phyloP scores from a whole-genome alignment of 2,113 vertebrate species.

The Chloropsis cyanopogon region DNA sequence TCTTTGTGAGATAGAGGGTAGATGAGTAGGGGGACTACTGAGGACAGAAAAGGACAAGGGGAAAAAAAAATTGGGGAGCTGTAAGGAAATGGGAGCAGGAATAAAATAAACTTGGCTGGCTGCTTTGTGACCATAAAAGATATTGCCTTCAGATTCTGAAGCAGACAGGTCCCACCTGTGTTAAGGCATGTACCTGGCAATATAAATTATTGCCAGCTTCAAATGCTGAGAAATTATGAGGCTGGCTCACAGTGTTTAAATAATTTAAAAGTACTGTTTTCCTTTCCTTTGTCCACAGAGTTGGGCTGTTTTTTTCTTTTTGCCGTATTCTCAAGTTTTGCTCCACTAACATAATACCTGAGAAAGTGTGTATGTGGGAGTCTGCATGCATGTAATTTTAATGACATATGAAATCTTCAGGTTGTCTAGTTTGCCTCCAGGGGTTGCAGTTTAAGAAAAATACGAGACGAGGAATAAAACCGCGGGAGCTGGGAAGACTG shows the following conservation, averaged over 20 bases:
- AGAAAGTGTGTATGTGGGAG: background rate
- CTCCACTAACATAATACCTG: background rate
- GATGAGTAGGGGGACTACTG: background rate
- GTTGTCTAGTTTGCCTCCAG: background rate
- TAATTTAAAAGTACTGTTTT: background rate
- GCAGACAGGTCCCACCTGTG: background rate
- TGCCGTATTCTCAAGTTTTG: background rate
- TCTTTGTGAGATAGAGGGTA: background rate
- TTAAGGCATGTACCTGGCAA: background rate
- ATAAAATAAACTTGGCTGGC: background rate
- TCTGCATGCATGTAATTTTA: background rate
- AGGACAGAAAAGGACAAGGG: background rate
- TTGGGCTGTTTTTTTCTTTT: background rate
- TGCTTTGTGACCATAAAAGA: background rate
- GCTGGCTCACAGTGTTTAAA: background rate
- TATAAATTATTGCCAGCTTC: background rate
- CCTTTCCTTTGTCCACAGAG: constrained; percentile 1
- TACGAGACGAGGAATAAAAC: background rate
- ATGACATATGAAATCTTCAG: background rate
- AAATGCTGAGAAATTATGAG: constrained; percentile 1
- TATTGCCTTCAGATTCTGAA: constrained; percentile 1
- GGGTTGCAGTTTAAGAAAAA: background rate
- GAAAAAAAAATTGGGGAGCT: background rate
- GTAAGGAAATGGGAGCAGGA: background rate
- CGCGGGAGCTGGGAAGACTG: background rate